A percentile compares a stretch with the other conserved stretches of the same genome.
Evolutionary conservation across 1,140 invertebrate species (phyloP).

Genomic region (Caerostris extrusa): DNA sequence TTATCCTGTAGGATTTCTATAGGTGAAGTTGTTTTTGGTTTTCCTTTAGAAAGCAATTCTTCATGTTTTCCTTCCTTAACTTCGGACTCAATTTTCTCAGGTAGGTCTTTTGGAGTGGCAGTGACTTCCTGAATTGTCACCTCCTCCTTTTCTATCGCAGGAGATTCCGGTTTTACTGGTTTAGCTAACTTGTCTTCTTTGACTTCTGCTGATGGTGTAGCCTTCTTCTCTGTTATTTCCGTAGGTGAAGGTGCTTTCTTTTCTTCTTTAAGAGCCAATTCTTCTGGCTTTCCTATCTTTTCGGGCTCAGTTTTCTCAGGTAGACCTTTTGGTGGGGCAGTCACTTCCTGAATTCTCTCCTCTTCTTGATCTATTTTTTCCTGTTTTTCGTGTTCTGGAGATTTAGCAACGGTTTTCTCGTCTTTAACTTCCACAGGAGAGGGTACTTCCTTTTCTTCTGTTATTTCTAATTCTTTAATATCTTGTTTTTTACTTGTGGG

Average conservation of each 20-base stretch:
- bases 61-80: neutral
- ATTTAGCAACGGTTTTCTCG: neutral
- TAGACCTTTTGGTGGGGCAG: neutral
- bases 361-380: neutral
- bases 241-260: conserved; percentile 80
- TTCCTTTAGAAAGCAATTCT: neutral
- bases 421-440: neutral
- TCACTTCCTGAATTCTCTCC: neutral
- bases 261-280: conserved; percentile 81
- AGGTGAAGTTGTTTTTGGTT: too few species aligned
- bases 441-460: neutral
- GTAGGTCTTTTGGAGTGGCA: neutral
- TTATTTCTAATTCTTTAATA: neutral
- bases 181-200: neutral
- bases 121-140: neutral
- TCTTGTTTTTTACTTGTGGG: neutral
- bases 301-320: neutral
- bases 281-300: too few species aligned
- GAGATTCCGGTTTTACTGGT: neutral
- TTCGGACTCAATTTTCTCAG: neutral
- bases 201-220: neutral
- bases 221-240: neutral
- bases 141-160: neutral
- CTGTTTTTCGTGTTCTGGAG: neutral
- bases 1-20: neutral